Conservation (phyloP, 2,797 vertebrate genomes). For the Otolemur crassicaudatus region DNA sequence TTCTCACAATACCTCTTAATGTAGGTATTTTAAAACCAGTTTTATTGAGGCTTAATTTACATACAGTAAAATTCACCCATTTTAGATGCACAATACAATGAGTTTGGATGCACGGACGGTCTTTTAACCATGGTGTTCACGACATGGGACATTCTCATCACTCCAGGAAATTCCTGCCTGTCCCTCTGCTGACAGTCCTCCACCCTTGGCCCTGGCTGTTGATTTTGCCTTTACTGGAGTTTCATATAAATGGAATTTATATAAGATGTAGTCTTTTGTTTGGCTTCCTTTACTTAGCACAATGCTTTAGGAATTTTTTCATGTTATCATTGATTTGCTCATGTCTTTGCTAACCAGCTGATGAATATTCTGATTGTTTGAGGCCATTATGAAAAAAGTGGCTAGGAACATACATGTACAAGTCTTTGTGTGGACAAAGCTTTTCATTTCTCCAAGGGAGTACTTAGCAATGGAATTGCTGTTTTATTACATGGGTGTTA, state of each 20-base stretch:
- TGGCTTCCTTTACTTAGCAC: neutral
- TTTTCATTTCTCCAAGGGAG: conserved; percentile 45
- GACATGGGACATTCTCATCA: neutral
- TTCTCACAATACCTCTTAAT: neutral
- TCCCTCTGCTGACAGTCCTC: neutral
- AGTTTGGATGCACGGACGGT: neutral
- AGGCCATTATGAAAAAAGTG: neutral
- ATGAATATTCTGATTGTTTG: neutral
- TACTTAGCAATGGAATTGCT: neutral
- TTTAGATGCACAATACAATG: neutral
- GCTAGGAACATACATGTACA: neutral
- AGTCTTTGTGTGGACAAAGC: neutral
- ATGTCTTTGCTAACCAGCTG: neutral
- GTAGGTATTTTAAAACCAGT: neutral
- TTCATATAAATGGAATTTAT: neutral
- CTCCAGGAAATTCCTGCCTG: neutral
- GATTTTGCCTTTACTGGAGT: neutral
- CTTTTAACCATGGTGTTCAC: neutral
- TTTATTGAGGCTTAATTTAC: neutral
- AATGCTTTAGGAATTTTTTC: neutral
- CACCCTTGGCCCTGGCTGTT: neutral
- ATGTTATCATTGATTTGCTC: neutral
- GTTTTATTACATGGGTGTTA: neutral
- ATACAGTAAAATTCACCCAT: neutral
- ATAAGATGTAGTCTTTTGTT: neutral